These are phyloP conservation scores for Metallyticus violacea DNA, from an alignment of 2,888 invertebrate species.

Conservation along the genomic window DNA sequence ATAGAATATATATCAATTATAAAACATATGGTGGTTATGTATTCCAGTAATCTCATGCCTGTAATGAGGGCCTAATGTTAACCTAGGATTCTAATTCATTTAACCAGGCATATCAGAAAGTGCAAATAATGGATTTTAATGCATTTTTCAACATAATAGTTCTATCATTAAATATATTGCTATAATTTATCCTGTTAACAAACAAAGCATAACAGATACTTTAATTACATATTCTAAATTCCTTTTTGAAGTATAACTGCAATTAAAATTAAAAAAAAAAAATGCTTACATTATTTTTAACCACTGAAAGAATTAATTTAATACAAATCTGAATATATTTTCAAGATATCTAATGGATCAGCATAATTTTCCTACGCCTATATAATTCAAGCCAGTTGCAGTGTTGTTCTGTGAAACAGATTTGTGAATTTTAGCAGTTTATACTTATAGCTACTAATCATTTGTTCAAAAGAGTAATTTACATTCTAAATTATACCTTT, in stretches of 20 bases:
- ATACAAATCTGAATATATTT: too few relatives aligned
- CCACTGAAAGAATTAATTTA: too few relatives aligned
- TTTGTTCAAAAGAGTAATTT: too few relatives aligned
- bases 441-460: too few relatives aligned
- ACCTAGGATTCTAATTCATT: neutral
- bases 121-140: neutral
- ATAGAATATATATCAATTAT: neutral
- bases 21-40: neutral
- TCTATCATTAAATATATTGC: neutral
- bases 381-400: neutral
- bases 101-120: neutral
- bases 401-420: neutral
- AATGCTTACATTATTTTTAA: neutral
- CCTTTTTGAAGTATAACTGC: neutral
- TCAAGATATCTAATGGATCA: neutral
- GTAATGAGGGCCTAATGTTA: neutral
- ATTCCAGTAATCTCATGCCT: neutral
- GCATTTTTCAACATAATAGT: neutral
- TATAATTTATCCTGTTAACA: neutral
- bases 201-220: neutral
- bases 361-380: neutral
- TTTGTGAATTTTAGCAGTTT: neutral
- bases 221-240: neutral
- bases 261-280: neutral
- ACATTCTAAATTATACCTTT: neutral